phyloP scores from a whole-genome alignment of 2,888 invertebrate species.

The Salticus scenicus region DNA sequence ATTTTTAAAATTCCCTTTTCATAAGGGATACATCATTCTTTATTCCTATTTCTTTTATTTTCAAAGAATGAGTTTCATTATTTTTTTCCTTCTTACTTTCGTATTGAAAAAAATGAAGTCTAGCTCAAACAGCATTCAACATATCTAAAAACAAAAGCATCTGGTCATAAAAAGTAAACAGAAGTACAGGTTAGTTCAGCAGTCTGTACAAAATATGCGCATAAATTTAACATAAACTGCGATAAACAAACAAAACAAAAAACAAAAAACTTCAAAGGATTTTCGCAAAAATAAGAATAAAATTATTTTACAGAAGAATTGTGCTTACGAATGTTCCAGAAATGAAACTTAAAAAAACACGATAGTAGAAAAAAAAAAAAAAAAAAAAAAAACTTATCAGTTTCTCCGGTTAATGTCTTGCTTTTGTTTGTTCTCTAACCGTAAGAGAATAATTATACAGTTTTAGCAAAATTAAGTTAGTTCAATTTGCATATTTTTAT shows the following conservation, averaged over 20 bases:
- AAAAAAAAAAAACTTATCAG: neutral
- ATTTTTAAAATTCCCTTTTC: no score
- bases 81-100: neutral
- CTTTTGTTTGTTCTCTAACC: neutral
- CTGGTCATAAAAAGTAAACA: neutral
- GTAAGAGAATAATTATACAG: neutral
- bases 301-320: neutral
- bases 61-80: no score
- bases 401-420: neutral
- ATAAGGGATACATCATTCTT: no score
- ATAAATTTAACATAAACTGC: neutral
- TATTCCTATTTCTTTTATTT: no score
- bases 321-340: neutral
- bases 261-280: neutral
- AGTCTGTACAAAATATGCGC: neutral
- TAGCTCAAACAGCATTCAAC: neutral
- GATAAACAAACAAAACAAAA: neutral
- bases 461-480: neutral
- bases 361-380: no score
- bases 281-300: neutral
- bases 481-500: slow-evolving; percentile 7
- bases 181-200: neutral
- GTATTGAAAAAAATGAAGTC: neutral
- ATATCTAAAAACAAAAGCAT: neutral
- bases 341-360: neutral